Evolutionary conservation across 92 coral and sea anemone species (phyloP), one percentile per base, ranked within the genome.

Genomic region (Umimayanthus kanabou): DNA sequence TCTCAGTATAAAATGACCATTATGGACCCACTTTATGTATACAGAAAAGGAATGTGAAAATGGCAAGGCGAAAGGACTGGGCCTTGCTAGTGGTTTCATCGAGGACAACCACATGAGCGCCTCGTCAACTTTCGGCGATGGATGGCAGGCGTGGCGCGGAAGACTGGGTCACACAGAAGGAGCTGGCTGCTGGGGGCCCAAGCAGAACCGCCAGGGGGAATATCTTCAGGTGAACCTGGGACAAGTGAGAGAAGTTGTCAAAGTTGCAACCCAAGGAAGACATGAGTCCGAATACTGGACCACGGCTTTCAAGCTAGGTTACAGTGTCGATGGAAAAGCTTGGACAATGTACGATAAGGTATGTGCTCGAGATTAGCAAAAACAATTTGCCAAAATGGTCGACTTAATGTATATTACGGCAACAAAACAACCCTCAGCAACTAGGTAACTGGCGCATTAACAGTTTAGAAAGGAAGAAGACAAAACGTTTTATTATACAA

Each of bases 171-270:
- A 33, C 37, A 33, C 37, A 33, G 37, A 33, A 33, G 37, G 77
- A 20, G 77, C 40, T 5, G 77, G 77, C 1, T 73, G 77, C 77
- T 73, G 77, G 77, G 77, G 77, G 77, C 77, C 77, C 18, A 33
- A 40, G 23, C 4, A 15, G 18, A 73, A 10, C 22, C 77, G 77
- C 5, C 7, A 73, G 22, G 77, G 77, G 10, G 77, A 73, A 23
- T 73, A 73, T 73, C 77, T 73, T 30, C 77, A 73, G 4, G 77
- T 73, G 77, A 18, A 73, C 18, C 42, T 73, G 45, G 77, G 43
- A 23, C 43, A 20, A 20, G 77, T 73, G 2, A 73, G 42, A 33
- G 77, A 73, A 73, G 10, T 73, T 33, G 39, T 23, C 42, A 73
- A 73, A 73, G 20, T 73, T 2, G 39, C 77, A 18, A 73, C 77